These are phyloP conservation scores for Drosophila parthenogenetica DNA, from an alignment of 2,888 invertebrate species.

Conservation along the genomic window DNA sequence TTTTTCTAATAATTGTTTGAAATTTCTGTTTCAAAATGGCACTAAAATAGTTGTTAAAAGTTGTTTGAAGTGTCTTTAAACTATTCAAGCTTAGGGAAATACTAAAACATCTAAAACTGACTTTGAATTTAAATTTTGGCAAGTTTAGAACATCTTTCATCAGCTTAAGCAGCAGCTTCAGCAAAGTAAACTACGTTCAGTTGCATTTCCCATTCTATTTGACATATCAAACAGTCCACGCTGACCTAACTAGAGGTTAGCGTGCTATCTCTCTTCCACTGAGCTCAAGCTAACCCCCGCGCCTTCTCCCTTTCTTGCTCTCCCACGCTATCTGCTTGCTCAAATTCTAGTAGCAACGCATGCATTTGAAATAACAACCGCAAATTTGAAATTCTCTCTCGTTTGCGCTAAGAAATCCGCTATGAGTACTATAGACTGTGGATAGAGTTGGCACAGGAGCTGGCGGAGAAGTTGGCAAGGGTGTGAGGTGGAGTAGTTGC, in stretches of 20 bases:
- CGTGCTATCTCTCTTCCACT: not conserved
- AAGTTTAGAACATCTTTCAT: not conserved
- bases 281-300: not conserved
- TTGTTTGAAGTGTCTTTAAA: not conserved
- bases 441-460: not conserved
- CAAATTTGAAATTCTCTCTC: constrained; percentile 52
- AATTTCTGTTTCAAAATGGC: no score
- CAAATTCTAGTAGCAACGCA: constrained; percentile 29
- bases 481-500: not conserved
- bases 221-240: constrained; percentile 3
- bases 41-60: no score
- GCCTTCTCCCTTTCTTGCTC: not conserved
- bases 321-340: not conserved
- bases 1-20: no score
- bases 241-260: constrained; percentile 5
- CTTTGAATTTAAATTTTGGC: not conserved
- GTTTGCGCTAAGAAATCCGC: constrained; percentile 38
- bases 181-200: constrained; percentile 10
- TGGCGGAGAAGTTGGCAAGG: not conserved
- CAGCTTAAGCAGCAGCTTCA: not conserved
- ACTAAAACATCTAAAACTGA: not conserved
- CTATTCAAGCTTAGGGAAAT: no score
- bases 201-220: constrained; percentile 43
- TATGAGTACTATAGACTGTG: not conserved
- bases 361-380: constrained; percentile 50